Percentiles rank a stretch among this genome's conserved stretches.
Conservation (phyloP, 2,888 invertebrate genomes). For the Netelia melanura region DNA sequence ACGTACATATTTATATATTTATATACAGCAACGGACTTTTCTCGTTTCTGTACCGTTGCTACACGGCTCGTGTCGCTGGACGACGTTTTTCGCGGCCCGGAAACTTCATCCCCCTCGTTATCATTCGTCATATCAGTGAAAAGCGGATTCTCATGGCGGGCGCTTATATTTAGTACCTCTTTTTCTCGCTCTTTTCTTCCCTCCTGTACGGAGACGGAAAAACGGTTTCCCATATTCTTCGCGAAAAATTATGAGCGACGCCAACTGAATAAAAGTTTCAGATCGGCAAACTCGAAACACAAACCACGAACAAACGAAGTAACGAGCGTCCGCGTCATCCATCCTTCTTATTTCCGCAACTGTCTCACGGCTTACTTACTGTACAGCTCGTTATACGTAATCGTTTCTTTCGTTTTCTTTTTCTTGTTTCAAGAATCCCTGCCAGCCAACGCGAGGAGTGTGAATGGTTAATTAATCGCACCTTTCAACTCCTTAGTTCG, state of each 20-base stretch:
- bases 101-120: conserved; percentile 73
- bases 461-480: conserved; percentile 30
- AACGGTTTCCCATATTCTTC: conserved; percentile 11
- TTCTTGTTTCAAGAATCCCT: background rate
- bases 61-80: conserved; percentile 24
- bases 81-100: conserved; percentile 41
- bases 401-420: background rate
- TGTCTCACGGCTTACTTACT: background rate
- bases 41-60: conserved; percentile 3
- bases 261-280: conserved; percentile 28
- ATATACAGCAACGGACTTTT: conserved; percentile 20
- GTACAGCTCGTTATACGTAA: background rate
- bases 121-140: conserved; percentile 78
- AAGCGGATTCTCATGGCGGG: conserved; percentile 42
- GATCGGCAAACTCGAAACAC: conserved; percentile 4
- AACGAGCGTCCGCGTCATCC: background rate
- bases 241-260: conserved; percentile 14
- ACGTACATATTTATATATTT: background rate
- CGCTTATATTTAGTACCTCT: background rate
- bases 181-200: background rate
- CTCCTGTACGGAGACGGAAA: background rate
- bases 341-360: background rate
- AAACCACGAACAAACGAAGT: background rate
- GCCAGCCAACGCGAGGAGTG: background rate
- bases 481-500: conserved; percentile 14